These are phyloP conservation scores for Neoarius graeffei DNA, from an alignment of 2,113 vertebrate genomes.

Conservation along the genomic window DNA sequence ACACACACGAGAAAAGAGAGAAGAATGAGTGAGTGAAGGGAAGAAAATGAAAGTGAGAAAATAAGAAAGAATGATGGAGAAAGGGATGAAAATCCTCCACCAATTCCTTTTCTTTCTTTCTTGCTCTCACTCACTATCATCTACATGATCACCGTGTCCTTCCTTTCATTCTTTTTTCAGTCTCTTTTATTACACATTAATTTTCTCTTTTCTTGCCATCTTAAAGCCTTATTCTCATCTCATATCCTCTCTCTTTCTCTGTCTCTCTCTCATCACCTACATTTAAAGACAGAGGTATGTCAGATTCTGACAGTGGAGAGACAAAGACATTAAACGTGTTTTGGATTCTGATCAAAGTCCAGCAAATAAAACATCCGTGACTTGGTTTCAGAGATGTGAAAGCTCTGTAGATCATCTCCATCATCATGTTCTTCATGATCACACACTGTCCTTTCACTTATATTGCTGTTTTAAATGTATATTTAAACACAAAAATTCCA, in stretches of 20 bases:
- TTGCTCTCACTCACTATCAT: not conserved
- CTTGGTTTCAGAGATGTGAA: not conserved
- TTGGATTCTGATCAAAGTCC: not conserved
- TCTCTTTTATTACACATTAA: not conserved
- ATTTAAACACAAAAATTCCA: not conserved
- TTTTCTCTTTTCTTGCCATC: not conserved
- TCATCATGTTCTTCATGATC: not conserved
- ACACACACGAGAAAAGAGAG: not conserved
- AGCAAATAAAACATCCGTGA: not conserved
- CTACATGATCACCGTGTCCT: not conserved
- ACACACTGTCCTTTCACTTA: not conserved
- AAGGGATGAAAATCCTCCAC: not conserved
- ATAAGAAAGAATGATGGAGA: not conserved
- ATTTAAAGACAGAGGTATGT: not conserved
- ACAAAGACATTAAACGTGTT: not conserved
- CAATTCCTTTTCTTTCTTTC: not conserved
- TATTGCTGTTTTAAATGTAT: not conserved
- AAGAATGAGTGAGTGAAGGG: not conserved
- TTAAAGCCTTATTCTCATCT: not conserved
- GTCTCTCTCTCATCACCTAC: not conserved
- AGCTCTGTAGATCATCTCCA: not conserved
- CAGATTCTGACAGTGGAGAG: not conserved
- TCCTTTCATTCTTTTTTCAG: not conserved
- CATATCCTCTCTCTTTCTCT: slow-evolving; percentile 52
- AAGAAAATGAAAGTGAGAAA: not conserved